Evolutionary conservation across 2,113 vertebrate species (phyloP).

Genomic region (Halcyon malimbica): DNA sequence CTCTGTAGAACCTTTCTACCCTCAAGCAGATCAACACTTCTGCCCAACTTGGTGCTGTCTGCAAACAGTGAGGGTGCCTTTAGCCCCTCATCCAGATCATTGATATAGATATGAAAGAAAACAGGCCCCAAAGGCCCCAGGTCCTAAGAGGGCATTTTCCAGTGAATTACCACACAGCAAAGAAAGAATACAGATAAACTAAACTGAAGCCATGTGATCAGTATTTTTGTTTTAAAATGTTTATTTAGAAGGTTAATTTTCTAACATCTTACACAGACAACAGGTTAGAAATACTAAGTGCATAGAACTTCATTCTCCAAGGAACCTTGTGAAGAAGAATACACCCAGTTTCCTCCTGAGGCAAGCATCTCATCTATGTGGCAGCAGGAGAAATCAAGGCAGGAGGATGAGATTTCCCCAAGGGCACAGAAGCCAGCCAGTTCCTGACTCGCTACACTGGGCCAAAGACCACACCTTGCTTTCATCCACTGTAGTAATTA

Average conservation of each 20-base stretch:
- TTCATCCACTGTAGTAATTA: slow-evolving; percentile 56
- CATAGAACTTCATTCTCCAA: neutral
- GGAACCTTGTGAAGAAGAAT: neutral
- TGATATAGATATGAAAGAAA: neutral
- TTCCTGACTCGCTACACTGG: neutral
- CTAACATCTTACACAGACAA: neutral
- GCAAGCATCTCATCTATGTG: neutral
- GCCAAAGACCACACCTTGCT: slow-evolving; percentile 50
- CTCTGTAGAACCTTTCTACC: neutral
- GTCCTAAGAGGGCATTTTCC: neutral
- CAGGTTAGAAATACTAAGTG: rapidly evolving
- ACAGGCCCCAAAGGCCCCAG: neutral
- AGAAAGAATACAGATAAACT: neutral
- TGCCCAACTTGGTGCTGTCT: no score
- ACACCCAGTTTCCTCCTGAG: neutral
- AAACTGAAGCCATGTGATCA: rapidly evolving
- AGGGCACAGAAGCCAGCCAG: slow-evolving; percentile 37
- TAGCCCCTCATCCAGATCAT: neutral
- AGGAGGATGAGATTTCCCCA: slow-evolving; percentile 23
- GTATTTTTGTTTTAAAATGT: neutral
- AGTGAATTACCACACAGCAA: neutral
- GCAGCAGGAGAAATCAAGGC: neutral
- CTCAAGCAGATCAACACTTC: neutral
- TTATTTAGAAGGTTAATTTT: neutral
- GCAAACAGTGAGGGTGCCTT: neutral